Conservation (phyloP, 2,888 invertebrate genomes). For the Lymantria monacha region DNA sequence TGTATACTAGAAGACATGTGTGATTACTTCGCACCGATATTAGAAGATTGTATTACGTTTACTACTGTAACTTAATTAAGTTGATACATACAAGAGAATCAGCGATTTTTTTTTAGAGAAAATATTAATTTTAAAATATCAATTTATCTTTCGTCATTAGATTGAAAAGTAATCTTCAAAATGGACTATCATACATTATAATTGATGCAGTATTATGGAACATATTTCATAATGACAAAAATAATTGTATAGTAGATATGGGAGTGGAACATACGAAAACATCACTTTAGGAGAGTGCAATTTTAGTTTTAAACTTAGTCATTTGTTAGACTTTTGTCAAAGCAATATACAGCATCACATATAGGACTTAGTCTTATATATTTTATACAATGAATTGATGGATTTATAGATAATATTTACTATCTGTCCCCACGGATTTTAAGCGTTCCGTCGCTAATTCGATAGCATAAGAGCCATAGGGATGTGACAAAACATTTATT, state of each 20-base stretch:
- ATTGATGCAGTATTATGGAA: no score
- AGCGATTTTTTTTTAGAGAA: no score
- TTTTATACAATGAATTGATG: slow-evolving; percentile 14
- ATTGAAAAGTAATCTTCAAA: no score
- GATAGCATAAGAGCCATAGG: slow-evolving; percentile 59
- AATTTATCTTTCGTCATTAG: no score
- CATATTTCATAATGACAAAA: background rate
- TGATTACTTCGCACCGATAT: no score
- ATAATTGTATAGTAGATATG: no score
- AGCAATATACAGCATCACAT: slow-evolving; percentile 17
- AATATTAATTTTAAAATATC: no score
- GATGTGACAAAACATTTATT: slow-evolving; percentile 74
- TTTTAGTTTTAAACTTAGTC: slow-evolving; percentile 11
- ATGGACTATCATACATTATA: no score
- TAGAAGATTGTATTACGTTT: no score
- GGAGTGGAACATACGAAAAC: background rate
- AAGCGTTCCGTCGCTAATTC: slow-evolving; percentile 37
- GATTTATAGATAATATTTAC: slow-evolving; percentile 6
- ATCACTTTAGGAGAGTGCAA: slow-evolving; percentile 13
- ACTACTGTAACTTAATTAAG: no score
- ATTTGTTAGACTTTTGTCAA: slow-evolving; percentile 18
- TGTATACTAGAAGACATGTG: background rate
- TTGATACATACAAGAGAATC: no score
- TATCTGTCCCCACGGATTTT: slow-evolving; percentile 4
- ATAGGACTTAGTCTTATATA: slow-evolving; percentile 9